Conservation (phyloP, 2,797 vertebrate species). For the Enteromius unitaeniatus region DNA sequence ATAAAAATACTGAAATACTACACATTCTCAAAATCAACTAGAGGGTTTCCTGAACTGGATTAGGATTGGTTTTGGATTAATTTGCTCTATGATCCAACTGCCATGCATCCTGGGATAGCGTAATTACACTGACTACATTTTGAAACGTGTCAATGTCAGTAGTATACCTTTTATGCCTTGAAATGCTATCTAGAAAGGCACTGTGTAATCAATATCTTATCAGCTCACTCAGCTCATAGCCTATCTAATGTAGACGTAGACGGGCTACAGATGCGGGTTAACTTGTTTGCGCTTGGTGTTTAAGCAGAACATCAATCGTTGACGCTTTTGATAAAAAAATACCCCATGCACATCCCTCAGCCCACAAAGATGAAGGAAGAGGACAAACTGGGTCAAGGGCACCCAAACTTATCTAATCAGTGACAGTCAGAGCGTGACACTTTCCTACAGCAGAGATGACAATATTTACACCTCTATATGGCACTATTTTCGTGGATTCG, state of each 20-base stretch:
- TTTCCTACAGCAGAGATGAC: constrained; percentile 39
- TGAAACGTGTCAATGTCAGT: not conserved
- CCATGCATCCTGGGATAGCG: not conserved
- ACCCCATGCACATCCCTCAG: constrained; percentile 1
- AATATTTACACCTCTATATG: constrained; percentile 44
- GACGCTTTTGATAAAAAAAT: constrained; percentile 47
- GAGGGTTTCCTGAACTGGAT: no score
- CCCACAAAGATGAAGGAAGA: constrained; percentile 22
- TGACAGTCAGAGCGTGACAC: constrained; percentile 4
- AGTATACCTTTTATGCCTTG: not conserved
- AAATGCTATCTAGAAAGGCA: not conserved
- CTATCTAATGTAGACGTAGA: not conserved
- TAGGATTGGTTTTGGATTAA: not conserved
- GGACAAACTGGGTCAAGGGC: constrained; percentile 48
- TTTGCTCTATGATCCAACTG: not conserved
- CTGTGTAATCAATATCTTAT: not conserved
- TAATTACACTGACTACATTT: not conserved
- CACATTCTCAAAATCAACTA: not conserved
- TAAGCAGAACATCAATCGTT: constrained; percentile 27
- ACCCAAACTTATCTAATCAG: constrained; percentile 41
- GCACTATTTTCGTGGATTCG: constrained; percentile 2
- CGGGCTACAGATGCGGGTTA: not conserved
- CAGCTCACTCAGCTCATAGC: not conserved
- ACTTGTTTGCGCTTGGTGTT: constrained; percentile 32
- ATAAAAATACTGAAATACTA: not conserved